Evolutionary conservation across 2,888 invertebrate species (phyloP).

Genomic region (Theodoxus fluviatilis): DNA sequence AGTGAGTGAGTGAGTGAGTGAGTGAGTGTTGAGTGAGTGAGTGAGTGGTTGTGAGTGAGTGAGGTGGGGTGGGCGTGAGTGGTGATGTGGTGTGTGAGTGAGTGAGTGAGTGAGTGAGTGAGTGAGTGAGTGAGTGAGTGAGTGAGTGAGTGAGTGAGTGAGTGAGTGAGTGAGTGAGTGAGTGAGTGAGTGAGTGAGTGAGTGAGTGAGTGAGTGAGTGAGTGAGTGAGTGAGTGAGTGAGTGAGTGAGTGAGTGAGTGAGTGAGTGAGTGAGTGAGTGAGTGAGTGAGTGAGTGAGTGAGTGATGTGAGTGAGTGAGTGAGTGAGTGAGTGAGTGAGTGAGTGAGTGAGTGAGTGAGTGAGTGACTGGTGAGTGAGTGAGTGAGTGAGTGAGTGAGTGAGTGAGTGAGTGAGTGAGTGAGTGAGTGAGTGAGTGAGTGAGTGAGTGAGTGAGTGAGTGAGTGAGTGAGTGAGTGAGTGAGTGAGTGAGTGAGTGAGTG

Average conservation of each 20-base stretch:
- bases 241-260: too few species aligned
- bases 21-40: not conserved
- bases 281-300: too few species aligned
- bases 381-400: not conserved
- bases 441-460: not conserved
- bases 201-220: too few species aligned
- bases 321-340: not conserved
- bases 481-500: conserved; percentile 4
- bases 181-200: not conserved
- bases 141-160: too few species aligned
- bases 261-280: too few species aligned
- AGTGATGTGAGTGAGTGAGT: not conserved
- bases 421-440: not conserved
- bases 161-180: too few species aligned
- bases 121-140: conserved; percentile 18
- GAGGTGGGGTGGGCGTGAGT: not conserved
- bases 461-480: not conserved
- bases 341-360: not conserved
- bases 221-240: too few species aligned
- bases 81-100: not conserved
- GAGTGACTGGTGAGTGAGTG: not conserved
- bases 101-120: conserved; percentile 4
- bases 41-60: conserved; percentile 6
- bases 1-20: not conserved
- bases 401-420: not conserved